Percentiles rank a stretch among this genome's conserved stretches.
Evolutionary conservation across 2,113 vertebrate genomes (phyloP).

Genomic region (Ariopsis seemanni): DNA sequence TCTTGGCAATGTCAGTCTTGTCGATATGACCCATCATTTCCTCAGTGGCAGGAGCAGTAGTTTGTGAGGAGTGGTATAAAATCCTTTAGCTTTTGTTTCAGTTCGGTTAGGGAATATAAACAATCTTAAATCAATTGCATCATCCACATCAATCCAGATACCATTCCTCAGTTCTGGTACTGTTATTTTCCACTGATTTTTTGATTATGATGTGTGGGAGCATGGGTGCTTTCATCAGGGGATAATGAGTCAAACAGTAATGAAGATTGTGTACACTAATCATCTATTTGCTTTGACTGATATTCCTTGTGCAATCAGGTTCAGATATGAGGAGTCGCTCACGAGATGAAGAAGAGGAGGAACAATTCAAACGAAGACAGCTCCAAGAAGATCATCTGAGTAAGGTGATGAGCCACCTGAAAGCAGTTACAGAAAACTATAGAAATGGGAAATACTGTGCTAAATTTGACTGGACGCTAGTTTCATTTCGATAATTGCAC

Average conservation of each 20-base stretch:
- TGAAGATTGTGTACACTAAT: neutral
- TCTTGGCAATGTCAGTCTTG: neutral
- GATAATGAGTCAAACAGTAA: neutral
- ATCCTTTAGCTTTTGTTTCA: neutral
- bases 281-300: neutral
- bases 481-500: neutral
- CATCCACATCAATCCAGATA: conserved; percentile 17
- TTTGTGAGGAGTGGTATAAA: neutral
- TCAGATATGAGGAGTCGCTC: conserved; percentile 80
- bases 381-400: conserved; percentile 86
- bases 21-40: neutral
- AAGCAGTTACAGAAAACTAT: neutral
- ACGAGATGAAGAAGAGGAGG: conserved; percentile 82
- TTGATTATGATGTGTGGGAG: neutral
- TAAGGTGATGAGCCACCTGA: conserved; percentile 71
- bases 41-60: neutral
- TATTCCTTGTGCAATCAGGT: conserved; percentile 64
- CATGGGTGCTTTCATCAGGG: neutral
- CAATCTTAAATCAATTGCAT: conserved; percentile 2
- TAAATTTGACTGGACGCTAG: neutral
- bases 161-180: conserved; percentile 23
- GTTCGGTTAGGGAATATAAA: neutral
- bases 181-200: conserved; percentile 10
- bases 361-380: conserved; percentile 80
- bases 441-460: neutral